These are phyloP conservation scores for Procambarus clarkii DNA, from an alignment of 1,140 invertebrate genomes.

Conservation along the genomic window DNA sequence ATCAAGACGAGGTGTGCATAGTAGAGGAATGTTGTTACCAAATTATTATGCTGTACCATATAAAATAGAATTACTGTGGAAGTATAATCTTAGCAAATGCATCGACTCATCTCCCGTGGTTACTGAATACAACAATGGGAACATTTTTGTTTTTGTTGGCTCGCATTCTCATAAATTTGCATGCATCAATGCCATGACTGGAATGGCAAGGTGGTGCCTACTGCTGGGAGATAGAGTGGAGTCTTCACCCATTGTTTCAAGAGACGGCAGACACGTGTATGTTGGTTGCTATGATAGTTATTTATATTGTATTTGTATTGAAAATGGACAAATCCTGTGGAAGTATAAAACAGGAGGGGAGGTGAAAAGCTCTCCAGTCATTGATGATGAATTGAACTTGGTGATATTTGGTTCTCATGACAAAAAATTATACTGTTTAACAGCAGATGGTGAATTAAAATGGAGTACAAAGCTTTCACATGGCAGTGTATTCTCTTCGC, in stretches of 20 bases:
- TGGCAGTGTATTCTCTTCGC: conserved; percentile 57
- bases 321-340: conserved; percentile 39
- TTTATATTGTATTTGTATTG: conserved; percentile 39
- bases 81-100: conserved; percentile 50
- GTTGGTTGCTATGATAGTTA: conserved; percentile 49
- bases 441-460: not conserved
- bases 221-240: conserved; percentile 47
- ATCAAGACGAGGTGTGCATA: conserved; percentile 39
- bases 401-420: conserved; percentile 62
- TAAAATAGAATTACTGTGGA: conserved; percentile 14
- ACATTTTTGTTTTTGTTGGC: conserved; percentile 26
- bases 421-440: conserved; percentile 45
- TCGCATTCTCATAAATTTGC: conserved; percentile 54
- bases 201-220: conserved; percentile 16
- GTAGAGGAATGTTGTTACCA: not conserved
- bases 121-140: conserved; percentile 10
- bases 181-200: conserved; percentile 34
- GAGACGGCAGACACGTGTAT: conserved; percentile 30
- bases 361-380: conserved; percentile 52
- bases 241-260: conserved; percentile 45
- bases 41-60: not conserved
- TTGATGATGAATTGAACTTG: conserved; percentile 29
- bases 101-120: conserved; percentile 57
- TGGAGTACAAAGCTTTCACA: conserved; percentile 31
- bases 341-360: conserved; percentile 40